These are phyloP conservation scores for Eubasilissa splendida DNA, from an alignment of 2,888 invertebrate genomes.

Conservation along the genomic window DNA sequence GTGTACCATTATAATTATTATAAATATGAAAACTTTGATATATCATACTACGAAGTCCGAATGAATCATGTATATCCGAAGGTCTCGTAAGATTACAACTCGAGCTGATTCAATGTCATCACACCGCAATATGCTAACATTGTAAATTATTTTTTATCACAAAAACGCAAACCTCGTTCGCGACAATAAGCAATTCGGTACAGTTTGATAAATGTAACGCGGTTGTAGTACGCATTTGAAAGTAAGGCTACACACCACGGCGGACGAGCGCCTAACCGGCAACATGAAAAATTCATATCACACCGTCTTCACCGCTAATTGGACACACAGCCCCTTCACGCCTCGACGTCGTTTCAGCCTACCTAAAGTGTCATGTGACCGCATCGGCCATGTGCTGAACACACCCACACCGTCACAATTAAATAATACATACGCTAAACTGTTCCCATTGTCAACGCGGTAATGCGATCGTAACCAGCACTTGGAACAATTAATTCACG, in stretches of 20 bases:
- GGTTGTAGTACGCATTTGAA: constrained; percentile 28
- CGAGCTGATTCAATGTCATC: too few species aligned
- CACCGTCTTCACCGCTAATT: constrained; percentile 10
- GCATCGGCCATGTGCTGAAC: constrained; percentile 27
- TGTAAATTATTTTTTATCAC: too few species aligned
- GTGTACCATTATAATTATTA: too few species aligned
- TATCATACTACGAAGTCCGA: too few species aligned
- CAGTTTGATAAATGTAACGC: too few species aligned
- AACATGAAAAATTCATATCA: constrained; percentile 26
- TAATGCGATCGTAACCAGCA: background rate
- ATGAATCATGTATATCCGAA: too few species aligned
- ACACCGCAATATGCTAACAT: too few species aligned
- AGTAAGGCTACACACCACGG: constrained; percentile 39
- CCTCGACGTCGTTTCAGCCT: constrained; percentile 1
- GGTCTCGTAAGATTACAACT: too few species aligned
- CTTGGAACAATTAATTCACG: constrained; percentile 7
- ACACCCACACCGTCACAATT: background rate
- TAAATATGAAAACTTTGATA: too few species aligned
- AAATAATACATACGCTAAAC: constrained; percentile 2
- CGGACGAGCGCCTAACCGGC: constrained; percentile 21
- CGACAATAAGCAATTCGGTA: too few species aligned
- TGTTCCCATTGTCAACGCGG: background rate
- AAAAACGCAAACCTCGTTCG: too few species aligned
- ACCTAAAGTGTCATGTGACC: constrained; percentile 34
- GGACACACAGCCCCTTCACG: constrained; percentile 21